Evolutionary conservation across 2,888 invertebrate genomes (phyloP).

Genomic region (Drosophila niveifrons): DNA sequence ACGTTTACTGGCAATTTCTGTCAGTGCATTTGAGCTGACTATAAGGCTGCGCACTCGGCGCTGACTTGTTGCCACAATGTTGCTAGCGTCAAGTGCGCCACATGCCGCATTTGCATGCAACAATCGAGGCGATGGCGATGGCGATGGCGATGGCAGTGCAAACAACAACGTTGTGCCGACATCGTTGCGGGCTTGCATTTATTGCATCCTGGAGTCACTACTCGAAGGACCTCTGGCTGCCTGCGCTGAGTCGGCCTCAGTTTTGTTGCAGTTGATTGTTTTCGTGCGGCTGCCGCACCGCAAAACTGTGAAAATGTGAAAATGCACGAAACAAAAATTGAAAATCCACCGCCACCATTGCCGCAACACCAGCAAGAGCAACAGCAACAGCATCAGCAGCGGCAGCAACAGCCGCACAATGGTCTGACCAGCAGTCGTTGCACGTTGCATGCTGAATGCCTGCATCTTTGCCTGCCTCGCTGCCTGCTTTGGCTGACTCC

Average conservation of each 20-base stretch:
- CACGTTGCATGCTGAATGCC: slow-evolving; percentile 8
- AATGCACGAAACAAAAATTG: slow-evolving; percentile 70
- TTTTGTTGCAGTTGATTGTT: slow-evolving; percentile 69
- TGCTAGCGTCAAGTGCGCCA: slow-evolving; percentile 59
- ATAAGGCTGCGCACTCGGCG: slow-evolving; percentile 21
- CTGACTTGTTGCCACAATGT: slow-evolving; percentile 68
- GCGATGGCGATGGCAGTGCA: slow-evolving; percentile 50
- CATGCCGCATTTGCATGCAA: slow-evolving; percentile 75
- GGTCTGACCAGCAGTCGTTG: slow-evolving; percentile 16
- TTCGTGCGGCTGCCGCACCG: slow-evolving; percentile 71
- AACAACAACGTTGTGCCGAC: slow-evolving; percentile 53
- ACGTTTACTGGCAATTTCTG: background rate
- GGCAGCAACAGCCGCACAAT: slow-evolving; percentile 16
- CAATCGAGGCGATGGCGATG: slow-evolving; percentile 54
- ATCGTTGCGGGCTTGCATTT: slow-evolving; percentile 45
- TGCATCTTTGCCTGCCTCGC: slow-evolving; percentile 39
- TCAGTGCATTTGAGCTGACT: slow-evolving; percentile 4
- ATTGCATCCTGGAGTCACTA: slow-evolving; percentile 51
- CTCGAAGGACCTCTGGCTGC: slow-evolving; percentile 23
- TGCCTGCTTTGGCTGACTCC: slow-evolving; percentile 38
- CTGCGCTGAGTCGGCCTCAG: slow-evolving; percentile 47
- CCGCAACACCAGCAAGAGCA: slow-evolving; percentile 11
- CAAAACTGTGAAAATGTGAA: slow-evolving; percentile 68
- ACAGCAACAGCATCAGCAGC: slow-evolving; percentile 7
- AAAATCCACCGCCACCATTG: slow-evolving; percentile 43